Percentiles rank a stretch among this genome's conserved stretches.
Conservation (phyloP, 2,797 vertebrate species). For the Capromys pilorides region DNA sequence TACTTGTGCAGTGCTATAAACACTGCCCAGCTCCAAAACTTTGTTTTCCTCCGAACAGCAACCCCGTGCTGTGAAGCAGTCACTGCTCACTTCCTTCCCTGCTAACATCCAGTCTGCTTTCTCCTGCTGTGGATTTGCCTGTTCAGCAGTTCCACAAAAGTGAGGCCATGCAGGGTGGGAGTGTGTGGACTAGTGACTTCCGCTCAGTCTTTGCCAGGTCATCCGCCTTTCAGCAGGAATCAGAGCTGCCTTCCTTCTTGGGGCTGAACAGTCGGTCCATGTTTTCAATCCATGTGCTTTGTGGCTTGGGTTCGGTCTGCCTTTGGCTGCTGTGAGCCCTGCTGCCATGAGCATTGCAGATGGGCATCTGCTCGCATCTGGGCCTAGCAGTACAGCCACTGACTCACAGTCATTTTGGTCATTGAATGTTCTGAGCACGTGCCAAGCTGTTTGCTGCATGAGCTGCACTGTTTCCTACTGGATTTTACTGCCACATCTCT, state of each 20-base stretch:
- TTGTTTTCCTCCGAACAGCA: not conserved
- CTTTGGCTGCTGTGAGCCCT: not conserved
- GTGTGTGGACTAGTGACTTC: not conserved
- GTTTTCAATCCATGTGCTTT: not conserved
- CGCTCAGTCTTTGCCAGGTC: not conserved
- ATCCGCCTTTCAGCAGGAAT: not conserved
- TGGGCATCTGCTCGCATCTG: not conserved
- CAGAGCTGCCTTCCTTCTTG: not conserved
- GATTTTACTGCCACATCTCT: not conserved
- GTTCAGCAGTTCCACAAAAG: not conserved
- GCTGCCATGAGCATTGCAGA: not conserved
- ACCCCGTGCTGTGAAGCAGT: not conserved
- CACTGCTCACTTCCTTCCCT: not conserved
- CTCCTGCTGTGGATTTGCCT: not conserved
- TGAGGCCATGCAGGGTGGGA: not conserved
- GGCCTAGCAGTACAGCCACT: not conserved
- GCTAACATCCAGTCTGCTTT: not conserved
- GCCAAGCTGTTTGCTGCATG: not conserved
- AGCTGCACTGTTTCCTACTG: not conserved
- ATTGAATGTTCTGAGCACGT: not conserved
- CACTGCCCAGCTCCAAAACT: not conserved
- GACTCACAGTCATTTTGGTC: not conserved
- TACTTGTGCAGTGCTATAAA: not conserved
- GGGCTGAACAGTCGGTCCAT: not conserved
- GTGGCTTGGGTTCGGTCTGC: not conserved